A percentile compares a stretch with the other conserved stretches of the same genome.
Conservation (phyloP, 2,113 vertebrate genomes). For the Thinocorus orbignyianus region DNA sequence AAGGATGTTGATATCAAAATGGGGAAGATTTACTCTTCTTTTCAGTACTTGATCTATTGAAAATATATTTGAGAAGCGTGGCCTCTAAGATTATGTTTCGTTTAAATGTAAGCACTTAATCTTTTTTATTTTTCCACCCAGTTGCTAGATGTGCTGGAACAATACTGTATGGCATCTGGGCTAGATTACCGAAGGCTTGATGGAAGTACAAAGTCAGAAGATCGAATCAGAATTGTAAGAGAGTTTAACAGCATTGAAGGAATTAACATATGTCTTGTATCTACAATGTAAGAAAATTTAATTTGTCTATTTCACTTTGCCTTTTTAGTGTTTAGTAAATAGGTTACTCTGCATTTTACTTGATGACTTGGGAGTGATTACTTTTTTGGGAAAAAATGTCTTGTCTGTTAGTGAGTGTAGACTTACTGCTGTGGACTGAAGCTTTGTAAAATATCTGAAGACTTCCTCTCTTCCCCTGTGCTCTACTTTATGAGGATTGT, state of each 20-base stretch:
- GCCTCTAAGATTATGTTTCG: background rate
- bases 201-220: constrained; percentile 90
- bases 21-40: background rate
- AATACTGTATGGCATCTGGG: constrained; percentile 92
- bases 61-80: background rate
- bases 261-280: constrained; percentile 92
- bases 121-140: constrained; percentile 7
- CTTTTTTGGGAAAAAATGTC: background rate
- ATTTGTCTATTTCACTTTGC: background rate
- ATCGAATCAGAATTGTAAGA: constrained; percentile 89
- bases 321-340: constrained; percentile 4
- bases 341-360: background rate
- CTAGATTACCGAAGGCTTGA: constrained; percentile 92
- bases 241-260: constrained; percentile 89
- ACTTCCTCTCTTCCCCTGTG: background rate
- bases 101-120: background rate
- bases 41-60: background rate
- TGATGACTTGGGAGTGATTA: background rate
- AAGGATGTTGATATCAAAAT: background rate
- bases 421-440: background rate
- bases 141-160: constrained; percentile 91
- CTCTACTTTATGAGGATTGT: background rate
- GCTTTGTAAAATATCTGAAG: background rate
- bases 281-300: constrained; percentile 88
- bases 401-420: background rate